A percentile compares a stretch with the other conserved stretches of the same genome.
Evolutionary conservation across 2,797 vertebrate genomes (phyloP).

Genomic region (Silurus lanzhouensis): DNA sequence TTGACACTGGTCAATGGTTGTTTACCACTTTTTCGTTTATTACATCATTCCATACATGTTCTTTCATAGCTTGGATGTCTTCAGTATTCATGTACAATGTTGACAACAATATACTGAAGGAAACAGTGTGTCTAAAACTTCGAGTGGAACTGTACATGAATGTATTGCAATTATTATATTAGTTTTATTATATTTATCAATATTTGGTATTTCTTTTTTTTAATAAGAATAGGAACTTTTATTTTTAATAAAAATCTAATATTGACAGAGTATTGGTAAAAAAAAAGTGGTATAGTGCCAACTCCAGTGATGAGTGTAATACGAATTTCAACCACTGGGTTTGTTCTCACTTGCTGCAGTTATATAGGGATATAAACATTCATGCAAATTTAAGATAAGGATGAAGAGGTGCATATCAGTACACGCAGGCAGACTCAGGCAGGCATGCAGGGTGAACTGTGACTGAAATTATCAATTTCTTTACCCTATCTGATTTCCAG

Average conservation of each 20-base stretch:
- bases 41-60: too few relatives aligned
- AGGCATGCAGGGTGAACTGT: constrained; percentile 44
- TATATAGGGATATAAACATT: not conserved
- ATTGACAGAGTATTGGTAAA: not conserved
- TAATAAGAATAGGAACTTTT: too few relatives aligned
- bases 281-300: not conserved
- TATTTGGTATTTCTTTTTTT: not conserved
- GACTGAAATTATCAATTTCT: not conserved
- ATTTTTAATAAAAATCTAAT: too few relatives aligned
- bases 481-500: not conserved
- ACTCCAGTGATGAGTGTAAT: not conserved
- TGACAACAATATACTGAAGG: too few relatives aligned
- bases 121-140: too few relatives aligned
- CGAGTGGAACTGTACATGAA: too few relatives aligned
- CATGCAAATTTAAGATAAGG: not conserved
- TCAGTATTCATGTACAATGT: too few relatives aligned
- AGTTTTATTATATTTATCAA: not conserved
- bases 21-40: too few relatives aligned
- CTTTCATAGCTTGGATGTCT: too few relatives aligned
- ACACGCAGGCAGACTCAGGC: constrained; percentile 34
- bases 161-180: too few relatives aligned
- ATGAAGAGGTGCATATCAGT: not conserved
- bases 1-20: too few relatives aligned
- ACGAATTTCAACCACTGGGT: not conserved
- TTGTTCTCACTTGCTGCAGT: not conserved